These are phyloP conservation scores for Crocodylus rhombifer DNA, from an alignment of 2,797 vertebrate species.

Conservation along the genomic window DNA sequence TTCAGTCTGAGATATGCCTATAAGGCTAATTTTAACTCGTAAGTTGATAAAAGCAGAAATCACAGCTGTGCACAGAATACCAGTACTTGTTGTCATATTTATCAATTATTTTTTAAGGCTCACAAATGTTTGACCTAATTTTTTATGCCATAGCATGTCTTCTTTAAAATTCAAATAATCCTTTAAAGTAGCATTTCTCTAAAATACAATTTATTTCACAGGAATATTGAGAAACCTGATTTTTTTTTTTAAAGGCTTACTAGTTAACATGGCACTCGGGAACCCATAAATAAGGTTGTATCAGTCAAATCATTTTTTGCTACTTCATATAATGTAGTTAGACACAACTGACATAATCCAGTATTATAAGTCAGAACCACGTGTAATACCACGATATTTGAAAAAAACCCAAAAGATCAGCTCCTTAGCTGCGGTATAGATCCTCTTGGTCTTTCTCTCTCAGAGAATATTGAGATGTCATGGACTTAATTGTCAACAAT, in stretches of 20 bases:
- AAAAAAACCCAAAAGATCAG: background rate
- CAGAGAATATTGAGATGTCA: background rate
- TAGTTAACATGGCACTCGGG: background rate
- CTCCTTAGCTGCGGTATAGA: background rate
- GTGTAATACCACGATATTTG: background rate
- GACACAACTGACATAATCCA: background rate
- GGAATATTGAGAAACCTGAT: background rate
- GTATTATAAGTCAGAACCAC: background rate
- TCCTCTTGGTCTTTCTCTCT: background rate
- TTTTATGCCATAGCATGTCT: background rate
- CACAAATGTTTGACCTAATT: background rate
- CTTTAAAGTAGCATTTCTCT: background rate
- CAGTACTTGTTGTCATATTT: background rate
- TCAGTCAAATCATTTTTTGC: background rate
- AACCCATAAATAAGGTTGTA: background rate
- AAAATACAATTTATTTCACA: background rate
- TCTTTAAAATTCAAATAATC: background rate
- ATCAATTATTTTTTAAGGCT: background rate
- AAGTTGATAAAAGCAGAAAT: background rate
- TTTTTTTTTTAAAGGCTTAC: background rate
- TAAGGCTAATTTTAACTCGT: background rate
- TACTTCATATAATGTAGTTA: background rate
- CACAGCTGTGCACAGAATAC: background rate
- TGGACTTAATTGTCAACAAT: background rate
- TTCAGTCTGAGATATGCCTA: background rate